A percentile compares a stretch with the other conserved stretches of the same genome.
phyloP scores from a whole-genome alignment of 2,888 invertebrate species.

The Alloplasta piceator region DNA sequence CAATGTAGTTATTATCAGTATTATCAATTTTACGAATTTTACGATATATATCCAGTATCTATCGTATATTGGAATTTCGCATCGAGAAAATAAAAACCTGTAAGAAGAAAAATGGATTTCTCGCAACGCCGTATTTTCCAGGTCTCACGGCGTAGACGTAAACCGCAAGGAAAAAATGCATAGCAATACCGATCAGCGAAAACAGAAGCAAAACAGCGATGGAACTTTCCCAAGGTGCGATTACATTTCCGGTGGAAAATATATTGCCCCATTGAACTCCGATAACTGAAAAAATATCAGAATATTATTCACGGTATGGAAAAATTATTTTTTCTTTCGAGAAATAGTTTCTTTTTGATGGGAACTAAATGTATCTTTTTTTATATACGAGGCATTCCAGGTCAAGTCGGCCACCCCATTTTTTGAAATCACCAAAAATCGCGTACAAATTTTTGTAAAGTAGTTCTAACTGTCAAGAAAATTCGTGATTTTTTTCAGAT shows the following conservation, averaged over 20 bases:
- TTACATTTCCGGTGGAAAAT: slow-evolving; percentile 76
- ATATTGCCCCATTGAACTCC: slow-evolving; percentile 84
- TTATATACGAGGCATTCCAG: too few relatives aligned
- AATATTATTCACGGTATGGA: neutral
- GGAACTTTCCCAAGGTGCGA: slow-evolving; percentile 72
- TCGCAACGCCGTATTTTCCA: slow-evolving; percentile 93
- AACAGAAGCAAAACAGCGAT: slow-evolving; percentile 89
- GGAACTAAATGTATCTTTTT: too few relatives aligned
- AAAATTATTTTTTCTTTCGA: neutral
- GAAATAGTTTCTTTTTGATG: too few relatives aligned
- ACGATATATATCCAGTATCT: neutral
- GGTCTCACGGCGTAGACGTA: slow-evolving; percentile 95
- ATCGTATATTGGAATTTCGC: neutral
- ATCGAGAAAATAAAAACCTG: slow-evolving; percentile 71
- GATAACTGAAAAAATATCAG: slow-evolving; percentile 77
- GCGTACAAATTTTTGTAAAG: too few relatives aligned
- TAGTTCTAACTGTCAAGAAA: too few relatives aligned
- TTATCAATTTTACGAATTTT: neutral
- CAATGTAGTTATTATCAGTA: too few relatives aligned
- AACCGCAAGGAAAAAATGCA: slow-evolving; percentile 91
- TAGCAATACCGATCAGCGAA: slow-evolving; percentile 87
- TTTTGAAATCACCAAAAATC: too few relatives aligned
- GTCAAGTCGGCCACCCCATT: too few relatives aligned
- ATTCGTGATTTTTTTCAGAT: too few relatives aligned
- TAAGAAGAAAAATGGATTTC: slow-evolving; percentile 90